Evolutionary conservation across 2,797 vertebrate genomes (phyloP), one percentile per base, ranked within the genome.

Genomic region (Eurystomus glaucurus): DNA sequence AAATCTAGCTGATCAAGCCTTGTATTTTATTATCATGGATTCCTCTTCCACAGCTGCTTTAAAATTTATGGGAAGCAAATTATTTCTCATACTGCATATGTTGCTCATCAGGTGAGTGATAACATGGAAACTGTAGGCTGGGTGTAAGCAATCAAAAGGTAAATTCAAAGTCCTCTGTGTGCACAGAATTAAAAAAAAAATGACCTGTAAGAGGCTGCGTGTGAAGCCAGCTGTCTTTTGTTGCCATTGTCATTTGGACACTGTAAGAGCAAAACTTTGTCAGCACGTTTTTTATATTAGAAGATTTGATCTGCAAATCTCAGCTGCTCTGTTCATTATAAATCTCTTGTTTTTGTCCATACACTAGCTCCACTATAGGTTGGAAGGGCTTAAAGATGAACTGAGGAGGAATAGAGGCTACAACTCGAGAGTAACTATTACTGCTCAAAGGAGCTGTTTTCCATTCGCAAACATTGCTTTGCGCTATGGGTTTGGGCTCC

Each of bases 341-440:
- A 98, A 98, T 98, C 98, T 99, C 99, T 98, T 99, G 99, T 99
- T 99, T 99, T 99, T 99, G 98, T 99, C 98, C 99, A 99, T 98
- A 98, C 97, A 98, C 98, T 99, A 99, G 99, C 99, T 99, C 99
- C 99, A 99, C 99, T 99, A 99, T 99, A 99, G 99, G 99, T 99
- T 99, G 99, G 99, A 99, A 99, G 99, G 99, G 99, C 99, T 99
- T 99, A 99, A 99, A 99, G 99, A 99, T 99, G 99, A 99, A 99
- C 99, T 99, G 98, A 99, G 99, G 99, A 99, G 98, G 98, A 99
- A 98, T 99, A 99, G 99, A 99, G 99, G 99, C 99, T 99, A 99
- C 99, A 99, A 99, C 99, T 99, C 99, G 99, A 99, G 99, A 99
- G 99, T 99, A 99, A 99, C 99, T 99, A 99, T 99, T 99, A 99